A percentile compares a stretch with the other conserved stretches of the same genome.
Conservation (phyloP, 2,888 invertebrate genomes). For the Pheosia tremula region DNA sequence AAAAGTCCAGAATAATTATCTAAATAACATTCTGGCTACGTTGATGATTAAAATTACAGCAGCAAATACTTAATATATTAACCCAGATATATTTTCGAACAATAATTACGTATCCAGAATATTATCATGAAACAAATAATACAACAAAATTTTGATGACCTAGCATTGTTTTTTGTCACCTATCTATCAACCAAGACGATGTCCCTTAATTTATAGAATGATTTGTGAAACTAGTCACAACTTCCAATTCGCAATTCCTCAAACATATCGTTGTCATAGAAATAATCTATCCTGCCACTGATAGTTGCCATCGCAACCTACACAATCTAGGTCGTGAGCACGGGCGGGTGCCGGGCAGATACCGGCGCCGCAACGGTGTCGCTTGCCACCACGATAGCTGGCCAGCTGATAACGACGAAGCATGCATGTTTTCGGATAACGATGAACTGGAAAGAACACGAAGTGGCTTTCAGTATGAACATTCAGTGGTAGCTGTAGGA, state of each 20-base stretch:
- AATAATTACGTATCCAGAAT: no score
- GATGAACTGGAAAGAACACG: constrained; percentile 3
- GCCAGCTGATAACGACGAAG: constrained; percentile 26
- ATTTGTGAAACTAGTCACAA: background rate
- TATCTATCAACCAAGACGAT: no score
- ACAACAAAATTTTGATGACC: no score
- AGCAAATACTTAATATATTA: no score
- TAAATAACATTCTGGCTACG: no score
- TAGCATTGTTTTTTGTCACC: no score
- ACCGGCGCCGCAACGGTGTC: constrained; percentile 29
- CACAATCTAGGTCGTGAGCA: constrained; percentile 29
- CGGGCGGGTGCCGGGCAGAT: constrained; percentile 14
- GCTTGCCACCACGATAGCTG: constrained; percentile 30
- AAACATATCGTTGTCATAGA: background rate
- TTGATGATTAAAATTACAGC: no score
- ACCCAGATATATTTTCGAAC: no score
- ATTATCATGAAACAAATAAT: no score
- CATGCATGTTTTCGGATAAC: constrained; percentile 8
- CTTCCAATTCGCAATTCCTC: background rate
- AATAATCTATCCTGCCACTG: constrained; percentile 7
- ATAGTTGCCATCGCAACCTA: constrained; percentile 15
- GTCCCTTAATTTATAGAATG: no score
- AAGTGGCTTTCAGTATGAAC: constrained; percentile 22
- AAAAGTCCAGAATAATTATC: no score
- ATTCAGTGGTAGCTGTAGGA: background rate